Percentiles rank a stretch among this genome's conserved stretches.
These are phyloP conservation scores for Dicentrarchus labrax DNA, from an alignment of 2,113 vertebrate genomes.

Conservation along the genomic window DNA sequence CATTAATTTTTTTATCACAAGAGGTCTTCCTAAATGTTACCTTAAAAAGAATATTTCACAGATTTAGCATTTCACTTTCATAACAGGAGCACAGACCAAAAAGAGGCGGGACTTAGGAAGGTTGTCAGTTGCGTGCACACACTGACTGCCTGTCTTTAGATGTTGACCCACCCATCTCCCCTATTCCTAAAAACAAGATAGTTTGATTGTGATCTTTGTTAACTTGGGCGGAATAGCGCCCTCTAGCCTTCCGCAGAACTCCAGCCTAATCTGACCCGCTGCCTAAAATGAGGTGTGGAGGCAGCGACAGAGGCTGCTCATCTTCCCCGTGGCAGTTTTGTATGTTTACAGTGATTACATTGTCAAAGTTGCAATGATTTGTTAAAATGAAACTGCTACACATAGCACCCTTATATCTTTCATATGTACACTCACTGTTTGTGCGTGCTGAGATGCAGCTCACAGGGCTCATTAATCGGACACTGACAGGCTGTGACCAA, in stretches of 20 bases:
- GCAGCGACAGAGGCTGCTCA: not conserved
- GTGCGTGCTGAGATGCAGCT: not conserved
- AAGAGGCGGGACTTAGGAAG: too few species aligned
- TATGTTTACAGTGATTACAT: not conserved
- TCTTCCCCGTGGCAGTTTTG: too few species aligned
- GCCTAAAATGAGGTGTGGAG: not conserved
- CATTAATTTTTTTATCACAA: too few species aligned
- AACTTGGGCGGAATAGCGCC: not conserved
- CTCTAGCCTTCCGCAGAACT: not conserved
- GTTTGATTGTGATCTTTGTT: not conserved
- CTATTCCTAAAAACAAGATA: not conserved
- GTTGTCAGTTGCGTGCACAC: not conserved
- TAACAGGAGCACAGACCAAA: too few species aligned
- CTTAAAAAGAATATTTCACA: too few species aligned
- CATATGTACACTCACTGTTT: not conserved
- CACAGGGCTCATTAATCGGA: not conserved
- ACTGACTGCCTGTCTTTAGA: not conserved
- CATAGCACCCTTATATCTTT: not conserved
- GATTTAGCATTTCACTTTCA: too few species aligned
- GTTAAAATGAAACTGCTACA: not conserved
- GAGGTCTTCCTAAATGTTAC: too few species aligned
- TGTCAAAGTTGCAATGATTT: not conserved
- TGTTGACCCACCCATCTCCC: not conserved
- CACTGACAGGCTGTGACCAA: conserved; percentile 11
- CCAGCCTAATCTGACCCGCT: not conserved